phyloP scores from a whole-genome alignment of 2,888 invertebrate genomes.

The Morpho helenor region DNA sequence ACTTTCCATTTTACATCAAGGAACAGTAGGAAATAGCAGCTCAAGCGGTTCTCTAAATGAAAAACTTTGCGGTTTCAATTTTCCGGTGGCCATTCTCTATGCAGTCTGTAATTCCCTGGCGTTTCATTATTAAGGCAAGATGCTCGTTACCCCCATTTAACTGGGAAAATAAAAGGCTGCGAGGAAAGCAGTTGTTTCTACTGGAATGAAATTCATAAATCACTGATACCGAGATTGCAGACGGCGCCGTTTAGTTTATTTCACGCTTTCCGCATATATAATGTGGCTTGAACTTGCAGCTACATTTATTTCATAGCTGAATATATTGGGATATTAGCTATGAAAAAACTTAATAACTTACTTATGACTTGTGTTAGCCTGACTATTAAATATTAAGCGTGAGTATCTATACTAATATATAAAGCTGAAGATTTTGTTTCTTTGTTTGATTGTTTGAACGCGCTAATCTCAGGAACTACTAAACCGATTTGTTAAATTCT shows the following conservation, averaged over 20 bases:
- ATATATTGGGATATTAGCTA: not conserved
- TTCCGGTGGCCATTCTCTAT: slow-evolving; percentile 19
- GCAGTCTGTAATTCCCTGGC: slow-evolving; percentile 40
- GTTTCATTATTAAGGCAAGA: slow-evolving; percentile 58
- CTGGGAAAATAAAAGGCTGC: slow-evolving; percentile 42
- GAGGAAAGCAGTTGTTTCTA: slow-evolving; percentile 54
- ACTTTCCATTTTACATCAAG: slow-evolving; percentile 9
- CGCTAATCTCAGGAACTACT: no score
- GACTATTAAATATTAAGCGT: no score
- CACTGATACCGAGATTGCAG: slow-evolving; percentile 52
- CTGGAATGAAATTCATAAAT: slow-evolving; percentile 69
- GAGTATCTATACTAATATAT: no score
- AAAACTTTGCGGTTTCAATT: slow-evolving; percentile 24
- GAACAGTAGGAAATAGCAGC: slow-evolving; percentile 17
- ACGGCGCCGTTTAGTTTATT: slow-evolving; percentile 49
- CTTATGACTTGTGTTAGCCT: no score
- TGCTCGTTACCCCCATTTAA: slow-evolving; percentile 61
- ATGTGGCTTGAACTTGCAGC: slow-evolving; percentile 26
- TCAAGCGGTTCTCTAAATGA: slow-evolving; percentile 22
- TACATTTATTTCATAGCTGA: slow-evolving; percentile 25
- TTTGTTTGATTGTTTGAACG: no score
- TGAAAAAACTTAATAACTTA: no score
- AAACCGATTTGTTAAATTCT: no score
- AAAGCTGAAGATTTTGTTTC: no score
- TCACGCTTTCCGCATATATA: slow-evolving; percentile 47